Conservation (phyloP, 2,797 vertebrate species). For the Pseudochirops cupreus region DNA sequence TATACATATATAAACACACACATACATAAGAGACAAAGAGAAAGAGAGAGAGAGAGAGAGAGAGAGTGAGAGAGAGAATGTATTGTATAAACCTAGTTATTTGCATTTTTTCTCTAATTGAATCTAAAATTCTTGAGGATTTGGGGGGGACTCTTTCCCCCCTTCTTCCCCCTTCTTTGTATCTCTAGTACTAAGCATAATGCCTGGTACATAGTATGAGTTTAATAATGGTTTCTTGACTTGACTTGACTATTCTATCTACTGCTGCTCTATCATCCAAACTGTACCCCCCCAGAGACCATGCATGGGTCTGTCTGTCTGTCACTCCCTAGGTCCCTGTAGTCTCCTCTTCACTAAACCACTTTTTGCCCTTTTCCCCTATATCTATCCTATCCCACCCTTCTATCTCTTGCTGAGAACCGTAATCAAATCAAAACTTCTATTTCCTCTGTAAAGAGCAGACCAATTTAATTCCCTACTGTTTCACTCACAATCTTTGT, state of each 20-base stretch:
- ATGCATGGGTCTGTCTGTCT: background rate
- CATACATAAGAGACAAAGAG: too few relatives aligned
- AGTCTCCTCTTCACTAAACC: background rate
- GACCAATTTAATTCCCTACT: background rate
- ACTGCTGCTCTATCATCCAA: background rate
- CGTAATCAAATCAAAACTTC: background rate
- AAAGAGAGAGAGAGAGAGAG: too few relatives aligned
- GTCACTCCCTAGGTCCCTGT: background rate
- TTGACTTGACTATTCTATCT: background rate
- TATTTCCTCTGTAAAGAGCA: background rate
- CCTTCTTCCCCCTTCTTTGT: too few relatives aligned
- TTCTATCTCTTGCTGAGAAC: background rate
- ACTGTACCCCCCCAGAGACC: background rate
- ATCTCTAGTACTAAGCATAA: too few relatives aligned
- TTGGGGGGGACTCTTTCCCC: too few relatives aligned
- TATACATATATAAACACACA: too few relatives aligned
- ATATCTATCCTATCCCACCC: background rate
- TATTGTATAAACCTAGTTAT: too few relatives aligned
- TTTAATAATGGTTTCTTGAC: too few relatives aligned
- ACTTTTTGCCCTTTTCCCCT: background rate
- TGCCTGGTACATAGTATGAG: too few relatives aligned
- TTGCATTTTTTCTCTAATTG: too few relatives aligned
- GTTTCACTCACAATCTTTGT: background rate
- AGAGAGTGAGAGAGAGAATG: too few relatives aligned
- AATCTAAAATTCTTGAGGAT: too few relatives aligned